These are phyloP conservation scores for Atherinomorus stipes DNA, from an alignment of 2,113 vertebrate genomes.

Conservation along the genomic window DNA sequence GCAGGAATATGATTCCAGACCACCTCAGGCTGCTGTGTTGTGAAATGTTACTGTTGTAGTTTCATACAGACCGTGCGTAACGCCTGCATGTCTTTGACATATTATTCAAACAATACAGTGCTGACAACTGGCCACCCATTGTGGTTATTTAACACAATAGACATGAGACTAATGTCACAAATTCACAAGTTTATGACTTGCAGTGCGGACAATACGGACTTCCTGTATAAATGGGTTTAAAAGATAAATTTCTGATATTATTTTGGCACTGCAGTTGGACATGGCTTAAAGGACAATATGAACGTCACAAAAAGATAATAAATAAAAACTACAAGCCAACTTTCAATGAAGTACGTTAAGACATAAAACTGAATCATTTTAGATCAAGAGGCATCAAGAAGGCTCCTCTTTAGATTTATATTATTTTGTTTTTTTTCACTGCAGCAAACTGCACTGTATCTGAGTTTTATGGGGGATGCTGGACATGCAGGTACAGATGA, in stretches of 20 bases:
- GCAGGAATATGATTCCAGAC: conserved; percentile 11
- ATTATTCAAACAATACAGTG: conserved; percentile 7
- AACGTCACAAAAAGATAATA: background rate
- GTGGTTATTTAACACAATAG: conserved; percentile 32
- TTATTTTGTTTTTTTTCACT: background rate
- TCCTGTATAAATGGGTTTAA: background rate
- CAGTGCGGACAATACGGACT: background rate
- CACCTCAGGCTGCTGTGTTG: conserved; percentile 2
- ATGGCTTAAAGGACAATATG: background rate
- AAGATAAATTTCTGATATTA: background rate
- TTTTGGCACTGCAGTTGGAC: background rate
- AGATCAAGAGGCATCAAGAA: background rate
- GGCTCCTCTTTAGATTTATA: too few species aligned
- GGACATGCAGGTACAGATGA: background rate
- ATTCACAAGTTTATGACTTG: background rate
- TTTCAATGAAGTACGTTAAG: background rate
- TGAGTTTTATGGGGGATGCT: background rate
- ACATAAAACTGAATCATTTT: background rate
- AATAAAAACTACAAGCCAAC: background rate
- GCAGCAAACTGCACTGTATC: too few species aligned
- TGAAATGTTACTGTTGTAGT: conserved; percentile 18
- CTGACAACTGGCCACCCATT: conserved; percentile 19
- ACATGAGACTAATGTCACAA: background rate
- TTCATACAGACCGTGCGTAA: background rate
- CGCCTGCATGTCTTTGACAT: conserved; percentile 11